A percentile compares a stretch with the other conserved stretches of the same genome.
Evolutionary conservation across 2,113 vertebrate species (phyloP).

Genomic region (Lichenostomus cassidix): DNA sequence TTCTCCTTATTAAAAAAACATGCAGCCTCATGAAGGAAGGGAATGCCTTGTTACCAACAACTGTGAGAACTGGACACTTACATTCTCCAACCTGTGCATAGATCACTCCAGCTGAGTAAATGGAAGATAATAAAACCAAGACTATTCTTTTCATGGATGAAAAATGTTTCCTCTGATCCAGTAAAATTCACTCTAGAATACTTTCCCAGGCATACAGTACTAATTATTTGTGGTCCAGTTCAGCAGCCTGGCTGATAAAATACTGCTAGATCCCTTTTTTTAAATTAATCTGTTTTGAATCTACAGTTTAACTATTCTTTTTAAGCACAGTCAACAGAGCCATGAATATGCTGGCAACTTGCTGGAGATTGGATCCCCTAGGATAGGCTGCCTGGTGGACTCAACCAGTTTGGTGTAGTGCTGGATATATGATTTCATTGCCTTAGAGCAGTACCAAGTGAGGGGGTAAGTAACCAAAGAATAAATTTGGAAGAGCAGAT

Average conservation of each 20-base stretch:
- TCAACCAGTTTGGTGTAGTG: not conserved
- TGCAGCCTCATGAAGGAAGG: not conserved
- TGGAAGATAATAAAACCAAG: not conserved
- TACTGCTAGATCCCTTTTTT: not conserved
- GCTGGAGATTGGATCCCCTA: not conserved
- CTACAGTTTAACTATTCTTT: not conserved
- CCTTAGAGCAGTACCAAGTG: not conserved
- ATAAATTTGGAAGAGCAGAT: not conserved
- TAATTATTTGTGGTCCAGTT: not conserved
- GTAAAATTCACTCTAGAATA: not conserved
- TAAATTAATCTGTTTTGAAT: not conserved
- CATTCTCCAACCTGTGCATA: not conserved
- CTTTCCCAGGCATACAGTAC: not conserved
- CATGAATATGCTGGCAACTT: not conserved
- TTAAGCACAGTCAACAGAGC: not conserved
- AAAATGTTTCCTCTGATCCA: not conserved
- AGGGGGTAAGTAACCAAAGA: not conserved
- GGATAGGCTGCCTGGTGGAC: not conserved
- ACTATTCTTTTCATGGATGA: not conserved
- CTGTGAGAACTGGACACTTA: not conserved
- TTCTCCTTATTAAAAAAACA: not conserved
- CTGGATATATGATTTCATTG: no score
- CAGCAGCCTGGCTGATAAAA: not conserved
- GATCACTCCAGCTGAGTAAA: not conserved
- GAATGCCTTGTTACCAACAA: not conserved